Base-by-base conservation (phyloP, 2,113 vertebrate species). In the Ondatra zibethicus region DNA sequence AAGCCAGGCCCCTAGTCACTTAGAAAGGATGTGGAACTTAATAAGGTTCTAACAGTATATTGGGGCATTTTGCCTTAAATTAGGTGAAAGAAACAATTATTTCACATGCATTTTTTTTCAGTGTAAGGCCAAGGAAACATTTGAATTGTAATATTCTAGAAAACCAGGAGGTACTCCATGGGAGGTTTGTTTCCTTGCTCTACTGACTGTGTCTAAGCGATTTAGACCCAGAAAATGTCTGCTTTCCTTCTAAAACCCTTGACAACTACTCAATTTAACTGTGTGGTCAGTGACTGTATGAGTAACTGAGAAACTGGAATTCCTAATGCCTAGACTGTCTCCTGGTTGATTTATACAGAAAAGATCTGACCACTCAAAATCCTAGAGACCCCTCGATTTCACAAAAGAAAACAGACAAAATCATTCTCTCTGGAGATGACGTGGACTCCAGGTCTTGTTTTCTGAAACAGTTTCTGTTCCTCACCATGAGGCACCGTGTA, bases 61-160 rank as follows among this genome's bases (percentile, higher is more conserved):
- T 52, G 75, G 85, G 39, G 42, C 65, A 61, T 84, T 96, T 92
- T 95, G 13, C 36, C 39, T 94, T 96, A 52, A 89, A 47, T 80
- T 88, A 50, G 70, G 2, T 47, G 96, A 97, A 47, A 93, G 42
- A 95, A 93, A 36, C 58, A 36, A 42, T 80, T 91, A 86, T 95
- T 90, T 96, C 77, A 97, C 72, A 68, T 93, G 5, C 61, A 63
- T 85, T 5, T 39, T 47, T 86, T 68, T 68, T 23, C 1, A 73
- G 45, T 78, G 16, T 3, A 94, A 84, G 63, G 23, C 78, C 23
- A 55, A 66, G 73, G 73, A 95, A 36, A 17, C n/a, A 29, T 52
- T 21, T 36, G 2, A 86, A 25, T 16, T 77, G 27, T 82, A 81
- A 19, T 65, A 33, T 85, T 45, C 6, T 91, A 90, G 88, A 75